Percentiles rank a stretch among this genome's conserved stretches.
Conservation (phyloP, 2,113 vertebrate species). For the Ceyx melanurus region DNA sequence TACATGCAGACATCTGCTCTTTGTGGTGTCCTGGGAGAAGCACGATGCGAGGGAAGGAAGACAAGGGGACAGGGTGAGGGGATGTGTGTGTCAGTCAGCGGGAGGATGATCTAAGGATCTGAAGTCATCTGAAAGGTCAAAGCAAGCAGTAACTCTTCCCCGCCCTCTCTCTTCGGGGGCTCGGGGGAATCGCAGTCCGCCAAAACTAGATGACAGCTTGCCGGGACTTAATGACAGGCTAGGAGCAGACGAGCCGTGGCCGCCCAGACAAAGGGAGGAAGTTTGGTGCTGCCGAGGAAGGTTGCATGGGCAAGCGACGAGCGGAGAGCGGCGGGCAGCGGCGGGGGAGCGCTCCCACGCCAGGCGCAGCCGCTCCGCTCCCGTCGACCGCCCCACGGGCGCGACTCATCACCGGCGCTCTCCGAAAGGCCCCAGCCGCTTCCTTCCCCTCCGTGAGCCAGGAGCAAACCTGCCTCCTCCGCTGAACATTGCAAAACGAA, state of each 20-base stretch:
- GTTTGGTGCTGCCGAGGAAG: not conserved
- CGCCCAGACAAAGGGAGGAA: conserved; percentile 10
- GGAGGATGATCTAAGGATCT: not conserved
- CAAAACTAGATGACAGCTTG: conserved; percentile 24
- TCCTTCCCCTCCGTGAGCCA: not conserved
- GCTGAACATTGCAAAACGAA: not conserved
- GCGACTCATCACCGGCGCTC: not conserved
- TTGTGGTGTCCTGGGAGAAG: not conserved
- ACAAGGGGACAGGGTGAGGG: not conserved
- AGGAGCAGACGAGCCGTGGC: not conserved
- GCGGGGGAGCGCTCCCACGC: not conserved
- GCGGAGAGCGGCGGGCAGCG: not conserved
- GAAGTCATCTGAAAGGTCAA: not conserved
- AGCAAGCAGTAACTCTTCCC: not conserved
- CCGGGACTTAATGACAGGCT: conserved; percentile 22
- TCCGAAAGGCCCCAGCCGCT: not conserved
- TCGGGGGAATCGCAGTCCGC: not conserved
- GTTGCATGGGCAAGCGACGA: not conserved
- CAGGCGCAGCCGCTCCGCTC: not conserved
- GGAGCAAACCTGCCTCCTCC: not conserved
- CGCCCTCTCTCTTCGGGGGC: not conserved
- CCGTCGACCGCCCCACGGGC: not conserved
- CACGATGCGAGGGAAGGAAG: not conserved
- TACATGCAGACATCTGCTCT: not conserved
- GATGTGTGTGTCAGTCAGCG: not conserved